A percentile compares a stretch with the other conserved stretches of the same genome.
Conservation (phyloP, 2,888 invertebrate species). For the Congeria kusceri region DNA sequence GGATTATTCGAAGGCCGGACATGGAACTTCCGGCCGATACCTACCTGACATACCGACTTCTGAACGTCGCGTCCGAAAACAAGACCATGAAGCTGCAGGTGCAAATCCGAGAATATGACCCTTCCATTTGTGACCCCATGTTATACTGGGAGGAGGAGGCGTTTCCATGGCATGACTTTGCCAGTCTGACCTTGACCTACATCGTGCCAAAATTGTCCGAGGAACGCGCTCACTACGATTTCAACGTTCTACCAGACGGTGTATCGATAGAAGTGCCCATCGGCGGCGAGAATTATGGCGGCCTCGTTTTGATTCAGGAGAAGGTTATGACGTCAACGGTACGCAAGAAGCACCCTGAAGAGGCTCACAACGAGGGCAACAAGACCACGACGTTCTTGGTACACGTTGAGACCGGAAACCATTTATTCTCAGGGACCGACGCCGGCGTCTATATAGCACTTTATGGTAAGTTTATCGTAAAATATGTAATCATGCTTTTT, state of each 20-base stretch:
- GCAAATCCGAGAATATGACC: constrained; percentile 37
- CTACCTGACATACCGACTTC: constrained; percentile 42
- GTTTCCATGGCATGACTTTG: constrained; percentile 49
- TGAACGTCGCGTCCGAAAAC: constrained; percentile 33
- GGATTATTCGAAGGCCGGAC: constrained; percentile 51
- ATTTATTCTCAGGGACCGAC: constrained; percentile 60
- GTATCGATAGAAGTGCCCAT: constrained; percentile 26
- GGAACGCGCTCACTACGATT: constrained; percentile 53
- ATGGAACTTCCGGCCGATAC: constrained; percentile 52
- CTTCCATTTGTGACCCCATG: constrained; percentile 28
- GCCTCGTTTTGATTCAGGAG: constrained; percentile 52
- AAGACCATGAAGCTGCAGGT: constrained; percentile 50
- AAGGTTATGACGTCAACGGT: constrained; percentile 51
- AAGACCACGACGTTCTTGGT: constrained; percentile 58
- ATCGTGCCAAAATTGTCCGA: constrained; percentile 47
- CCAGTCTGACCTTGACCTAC: constrained; percentile 45
- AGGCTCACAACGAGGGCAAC: neutral
- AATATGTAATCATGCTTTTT: neutral
- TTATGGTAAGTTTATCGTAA: constrained; percentile 29
- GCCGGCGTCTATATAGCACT: constrained; percentile 57
- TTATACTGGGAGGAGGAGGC: constrained; percentile 48
- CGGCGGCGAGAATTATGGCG: constrained; percentile 39
- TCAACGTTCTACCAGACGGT: constrained; percentile 26
- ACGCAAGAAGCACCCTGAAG: constrained; percentile 40
- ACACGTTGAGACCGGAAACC: constrained; percentile 59